These are phyloP conservation scores for Periophthalmus magnuspinnatus DNA, from an alignment of 2,797 vertebrate species.

Conservation along the genomic window DNA sequence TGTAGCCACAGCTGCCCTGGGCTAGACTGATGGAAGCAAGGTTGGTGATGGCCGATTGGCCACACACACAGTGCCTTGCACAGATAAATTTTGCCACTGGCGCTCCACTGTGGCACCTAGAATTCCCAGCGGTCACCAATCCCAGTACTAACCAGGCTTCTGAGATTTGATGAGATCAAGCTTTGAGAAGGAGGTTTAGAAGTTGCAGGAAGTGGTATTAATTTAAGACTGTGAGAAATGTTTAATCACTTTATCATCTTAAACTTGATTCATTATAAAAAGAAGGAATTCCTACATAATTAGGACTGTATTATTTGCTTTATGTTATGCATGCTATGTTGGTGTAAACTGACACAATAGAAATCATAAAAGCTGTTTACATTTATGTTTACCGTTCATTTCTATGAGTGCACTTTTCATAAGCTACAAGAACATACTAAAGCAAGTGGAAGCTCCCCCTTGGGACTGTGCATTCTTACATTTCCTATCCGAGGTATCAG, in stretches of 20 bases:
- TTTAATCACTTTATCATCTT: not conserved
- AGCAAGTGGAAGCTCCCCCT: conserved; percentile 15
- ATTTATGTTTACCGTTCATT: conserved; percentile 20
- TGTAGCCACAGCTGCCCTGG: too few relatives aligned
- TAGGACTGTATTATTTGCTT: not conserved
- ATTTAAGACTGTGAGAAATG: too few relatives aligned
- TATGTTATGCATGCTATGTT: not conserved
- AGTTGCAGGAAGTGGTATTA: too few relatives aligned
- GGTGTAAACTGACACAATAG: not conserved
- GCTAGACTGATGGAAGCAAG: too few relatives aligned
- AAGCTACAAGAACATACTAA: conserved; percentile 21
- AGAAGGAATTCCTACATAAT: not conserved
- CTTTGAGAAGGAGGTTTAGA: too few relatives aligned
- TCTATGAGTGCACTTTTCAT: conserved; percentile 26
- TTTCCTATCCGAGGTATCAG: conserved; percentile 39
- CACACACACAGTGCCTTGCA: too few relatives aligned
- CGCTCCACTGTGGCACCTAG: too few relatives aligned
- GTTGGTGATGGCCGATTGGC: too few relatives aligned
- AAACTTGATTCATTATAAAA: not conserved
- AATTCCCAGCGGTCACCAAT: too few relatives aligned
- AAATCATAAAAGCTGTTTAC: not conserved
- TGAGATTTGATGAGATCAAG: too few relatives aligned
- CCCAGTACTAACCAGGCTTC: too few relatives aligned
- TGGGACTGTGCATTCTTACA: conserved; percentile 35
- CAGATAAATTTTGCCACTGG: too few relatives aligned